Percentiles rank a stretch among this genome's conserved stretches.
These are phyloP conservation scores for Oryzias celebensis DNA, from an alignment of 2,113 vertebrate genomes.

Conservation along the genomic window DNA sequence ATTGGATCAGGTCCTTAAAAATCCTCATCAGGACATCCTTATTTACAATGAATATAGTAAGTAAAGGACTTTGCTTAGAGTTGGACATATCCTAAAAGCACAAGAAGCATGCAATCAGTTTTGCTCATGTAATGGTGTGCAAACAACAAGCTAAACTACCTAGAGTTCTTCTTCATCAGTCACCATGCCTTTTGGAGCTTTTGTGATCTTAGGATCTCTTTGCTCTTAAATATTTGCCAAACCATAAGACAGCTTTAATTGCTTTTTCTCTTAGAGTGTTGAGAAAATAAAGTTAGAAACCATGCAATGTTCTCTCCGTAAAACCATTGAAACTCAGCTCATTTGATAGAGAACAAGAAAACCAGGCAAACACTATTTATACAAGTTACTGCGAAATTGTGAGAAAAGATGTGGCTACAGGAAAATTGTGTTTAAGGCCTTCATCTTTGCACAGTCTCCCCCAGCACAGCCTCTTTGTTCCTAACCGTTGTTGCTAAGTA, in stretches of 20 bases:
- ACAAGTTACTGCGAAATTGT: conserved; percentile 2
- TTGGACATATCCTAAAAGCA: no score
- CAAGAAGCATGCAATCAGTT: no score
- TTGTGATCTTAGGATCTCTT: no score
- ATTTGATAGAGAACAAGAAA: conserved; percentile 3
- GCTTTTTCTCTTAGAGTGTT: not conserved
- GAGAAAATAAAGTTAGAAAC: not conserved
- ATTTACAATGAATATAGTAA: no score
- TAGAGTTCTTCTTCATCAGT: no score
- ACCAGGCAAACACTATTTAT: not conserved
- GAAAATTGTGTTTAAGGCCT: conserved; percentile 2
- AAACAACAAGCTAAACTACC: no score
- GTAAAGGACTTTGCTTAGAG: no score
- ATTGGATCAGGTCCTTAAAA: no score
- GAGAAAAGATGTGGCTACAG: not conserved
- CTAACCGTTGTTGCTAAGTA: conserved; percentile 44
- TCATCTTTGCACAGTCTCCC: conserved; percentile 2
- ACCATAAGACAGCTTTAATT: not conserved
- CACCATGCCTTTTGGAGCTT: no score
- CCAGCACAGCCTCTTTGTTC: conserved; percentile 7
- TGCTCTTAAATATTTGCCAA: not conserved
- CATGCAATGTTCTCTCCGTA: not conserved
- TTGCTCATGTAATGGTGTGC: no score
- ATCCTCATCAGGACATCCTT: no score
- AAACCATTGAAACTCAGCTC: not conserved